Evolutionary conservation across 2,797 vertebrate species (phyloP).

Genomic region (Myotis vivesi): DNA sequence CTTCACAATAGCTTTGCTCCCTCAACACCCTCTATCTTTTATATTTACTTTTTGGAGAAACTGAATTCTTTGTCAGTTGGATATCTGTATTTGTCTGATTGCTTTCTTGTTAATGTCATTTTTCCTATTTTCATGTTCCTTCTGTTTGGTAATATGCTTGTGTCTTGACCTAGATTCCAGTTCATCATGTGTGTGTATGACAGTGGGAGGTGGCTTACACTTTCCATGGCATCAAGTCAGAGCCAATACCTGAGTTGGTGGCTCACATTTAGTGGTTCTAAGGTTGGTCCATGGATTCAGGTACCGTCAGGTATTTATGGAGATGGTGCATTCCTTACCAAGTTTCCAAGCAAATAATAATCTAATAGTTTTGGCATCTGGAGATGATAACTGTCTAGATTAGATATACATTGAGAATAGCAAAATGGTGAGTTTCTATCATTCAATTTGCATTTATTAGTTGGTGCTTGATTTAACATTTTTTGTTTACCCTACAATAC

Average conservation of each 20-base stretch:
- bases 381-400: neutral
- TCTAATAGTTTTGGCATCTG: neutral
- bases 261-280: neutral
- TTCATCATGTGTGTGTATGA: neutral
- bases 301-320: neutral
- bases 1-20: neutral
- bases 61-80: neutral
- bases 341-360: neutral
- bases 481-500: neutral
- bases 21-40: neutral
- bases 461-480: neutral
- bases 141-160: neutral
- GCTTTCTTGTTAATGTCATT: neutral
- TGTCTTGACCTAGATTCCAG: neutral
- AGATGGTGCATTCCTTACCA: neutral
- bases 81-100: neutral
- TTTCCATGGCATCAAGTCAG: neutral
- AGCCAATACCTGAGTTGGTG: accelerated
- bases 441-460: neutral
- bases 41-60: neutral
- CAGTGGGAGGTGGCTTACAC: neutral
- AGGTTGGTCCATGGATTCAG: neutral
- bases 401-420: neutral
- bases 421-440: neutral
- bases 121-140: neutral